Base-by-base conservation (phyloP, 2,888 invertebrate genomes). In the Mamestra brassicae region DNA sequence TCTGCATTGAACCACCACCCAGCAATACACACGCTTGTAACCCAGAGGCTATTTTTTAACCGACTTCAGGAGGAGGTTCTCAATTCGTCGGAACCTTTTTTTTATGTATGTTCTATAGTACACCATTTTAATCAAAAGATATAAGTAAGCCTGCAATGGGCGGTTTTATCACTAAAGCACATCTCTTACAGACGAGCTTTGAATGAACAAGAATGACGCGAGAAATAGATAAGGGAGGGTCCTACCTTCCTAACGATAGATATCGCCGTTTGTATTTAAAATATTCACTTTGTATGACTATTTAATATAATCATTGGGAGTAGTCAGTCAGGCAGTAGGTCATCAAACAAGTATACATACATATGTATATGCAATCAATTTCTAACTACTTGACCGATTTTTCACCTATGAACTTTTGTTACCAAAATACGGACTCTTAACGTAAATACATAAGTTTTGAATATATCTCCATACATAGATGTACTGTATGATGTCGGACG, bases 151-250 rank as follows among this genome's bases (percentile, higher is more conserved):
- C 13, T 57, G 38, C 47, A 47, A 38, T 34, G 38, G 57, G 10
- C 38, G 17, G 57, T 38, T 57, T 71, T 57, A 72, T 72, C 71
- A 4, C 26, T 26, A 38, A 57, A 38, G 47, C 4, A 57, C 17
- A 71, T 72, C 72, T 72, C 15, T 58, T n/a, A 58, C 38, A 72
- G 38, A 34, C 13, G 42, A 58, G 47, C 47, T 50, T 58, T 58
- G 38, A 58, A 72, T n/a, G 17, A 50, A 34, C 57, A 58, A 50
- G 72, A 58, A 58, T 42, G 26, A 10, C 26, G 38, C 4, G 26
- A 38, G 42, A n/a, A 38, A 57, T 15, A 50, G 73, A 58, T 72
- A 72, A 72, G 17, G 47, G 38, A 26, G 50, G 63, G 47, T 47
- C 15, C 26, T 62, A 58, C 57, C 57, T 50, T 42, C 3, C 38